Evolutionary conservation across 1,140 invertebrate genomes (phyloP), one percentile per base, ranked within the genome.

Genomic region (Drosophila willistoni): DNA sequence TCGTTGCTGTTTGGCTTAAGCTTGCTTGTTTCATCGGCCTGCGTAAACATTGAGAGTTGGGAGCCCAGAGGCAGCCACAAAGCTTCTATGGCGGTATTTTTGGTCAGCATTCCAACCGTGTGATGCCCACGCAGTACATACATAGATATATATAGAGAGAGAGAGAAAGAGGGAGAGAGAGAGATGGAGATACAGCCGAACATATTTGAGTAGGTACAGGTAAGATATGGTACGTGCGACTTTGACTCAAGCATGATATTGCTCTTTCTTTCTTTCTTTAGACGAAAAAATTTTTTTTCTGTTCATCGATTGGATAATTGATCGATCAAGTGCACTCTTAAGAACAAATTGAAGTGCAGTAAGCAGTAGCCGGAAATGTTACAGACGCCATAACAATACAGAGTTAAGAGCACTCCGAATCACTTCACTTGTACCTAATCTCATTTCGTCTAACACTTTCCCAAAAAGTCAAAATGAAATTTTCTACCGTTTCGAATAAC

Each of bases 1-100:
- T 60, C 7, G 33, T 41, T 60, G 36, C 41, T 47, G 3, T 47
- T 44, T 22, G 51, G 25, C 42, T 41, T 39, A 54, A 29, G 44
- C 64, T 47, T 47, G 64, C 64, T 66, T 66, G 64, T 54, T 39
- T 66, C 36, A 66, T 59, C 64, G 64, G 54, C 22, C 19, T 66
- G 55, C 64, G 54, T 66, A 36, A 59, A 55, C 51, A 19, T 51
- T 2, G 36, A 39, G 47, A 36, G 62, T 29, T 22, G 19, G n/a
- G n/a, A 47, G 10, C 41, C 17, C 60, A 19, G 39, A 7, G 22
- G 14, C 33, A 29, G 36, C 19, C 22, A n/a, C 12, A n/a, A 33
- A 33, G 63, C 63, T 55, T 64, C 44, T 65, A 55, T 55, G 44
- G 13, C 64, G 64, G 62, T 33, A 14, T 66, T 66, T 59, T 22